phyloP scores from a whole-genome alignment of 2,888 invertebrate species.

The Sarcophaga variegata region DNA sequence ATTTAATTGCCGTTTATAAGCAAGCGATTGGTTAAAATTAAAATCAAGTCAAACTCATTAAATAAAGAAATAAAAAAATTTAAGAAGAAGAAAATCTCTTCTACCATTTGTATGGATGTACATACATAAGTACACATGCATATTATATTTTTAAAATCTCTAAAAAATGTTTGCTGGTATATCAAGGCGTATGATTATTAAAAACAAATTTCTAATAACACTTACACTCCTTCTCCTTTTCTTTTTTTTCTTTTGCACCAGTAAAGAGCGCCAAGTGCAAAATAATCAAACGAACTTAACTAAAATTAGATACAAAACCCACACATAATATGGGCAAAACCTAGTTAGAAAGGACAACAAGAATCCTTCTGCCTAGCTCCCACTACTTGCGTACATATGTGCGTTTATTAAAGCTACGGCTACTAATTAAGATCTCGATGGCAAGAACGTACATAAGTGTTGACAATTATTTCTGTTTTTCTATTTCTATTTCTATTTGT shows the following conservation, averaged over 20 bases:
- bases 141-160: background rate
- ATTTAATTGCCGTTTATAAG: slow-evolving; percentile 50
- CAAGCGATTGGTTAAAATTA: slow-evolving; percentile 8
- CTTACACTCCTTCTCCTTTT: background rate
- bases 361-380: no score
- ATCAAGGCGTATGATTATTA: slow-evolving; percentile 61
- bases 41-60: slow-evolving; percentile 38
- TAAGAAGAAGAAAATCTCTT: background rate
- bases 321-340: no score
- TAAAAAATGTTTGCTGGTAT: slow-evolving; percentile 7
- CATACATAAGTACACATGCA: background rate
- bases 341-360: no score
- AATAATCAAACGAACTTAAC: background rate
- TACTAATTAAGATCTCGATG: no score
- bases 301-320: no score
- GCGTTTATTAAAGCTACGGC: no score
- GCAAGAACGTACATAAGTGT: no score
- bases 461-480: no score
- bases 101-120: no score
- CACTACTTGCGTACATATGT: no score
- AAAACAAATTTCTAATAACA: slow-evolving; percentile 22
- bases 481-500: no score
- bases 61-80: slow-evolving; percentile 21
- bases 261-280: background rate
- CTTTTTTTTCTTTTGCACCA: background rate